These are phyloP conservation scores for Protaetia brevitarsis DNA, from an alignment of 1,140 invertebrate genomes.

Conservation along the genomic window DNA sequence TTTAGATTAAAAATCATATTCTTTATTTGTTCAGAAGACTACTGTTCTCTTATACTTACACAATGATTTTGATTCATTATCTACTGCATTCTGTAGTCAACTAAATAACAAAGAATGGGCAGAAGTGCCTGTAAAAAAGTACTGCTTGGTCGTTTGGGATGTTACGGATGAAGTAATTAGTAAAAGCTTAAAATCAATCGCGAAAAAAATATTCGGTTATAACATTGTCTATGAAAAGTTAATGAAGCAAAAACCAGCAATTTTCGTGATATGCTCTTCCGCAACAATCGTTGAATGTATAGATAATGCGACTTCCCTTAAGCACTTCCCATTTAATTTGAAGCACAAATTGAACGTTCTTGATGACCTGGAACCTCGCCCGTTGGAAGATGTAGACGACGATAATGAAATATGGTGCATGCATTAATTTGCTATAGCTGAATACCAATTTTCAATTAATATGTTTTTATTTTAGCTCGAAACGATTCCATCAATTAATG, in stretches of 20 bases:
- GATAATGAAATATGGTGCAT: not conserved
- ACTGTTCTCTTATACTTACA: constrained; percentile 14
- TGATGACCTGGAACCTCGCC: too few species aligned
- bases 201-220: not conserved
- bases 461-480: constrained; percentile 24
- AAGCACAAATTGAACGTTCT: not conserved
- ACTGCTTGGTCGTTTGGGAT: not conserved
- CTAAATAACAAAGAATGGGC: not conserved
- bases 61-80: not conserved
- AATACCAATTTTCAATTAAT: not conserved
- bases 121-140: not conserved
- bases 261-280: not conserved
- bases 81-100: not conserved
- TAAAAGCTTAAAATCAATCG: not conserved
- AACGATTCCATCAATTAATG: constrained; percentile 36
- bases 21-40: not conserved
- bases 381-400: not conserved
- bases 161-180: not conserved
- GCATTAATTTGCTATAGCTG: not conserved
- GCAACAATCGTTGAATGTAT: not conserved
- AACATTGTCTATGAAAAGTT: constrained; percentile 6
- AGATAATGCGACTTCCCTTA: not conserved
- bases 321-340: not conserved
- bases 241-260: not conserved
- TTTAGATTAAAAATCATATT: not conserved